Conservation (phyloP, 1,140 invertebrate genomes). For the Drosophila parvula region DNA sequence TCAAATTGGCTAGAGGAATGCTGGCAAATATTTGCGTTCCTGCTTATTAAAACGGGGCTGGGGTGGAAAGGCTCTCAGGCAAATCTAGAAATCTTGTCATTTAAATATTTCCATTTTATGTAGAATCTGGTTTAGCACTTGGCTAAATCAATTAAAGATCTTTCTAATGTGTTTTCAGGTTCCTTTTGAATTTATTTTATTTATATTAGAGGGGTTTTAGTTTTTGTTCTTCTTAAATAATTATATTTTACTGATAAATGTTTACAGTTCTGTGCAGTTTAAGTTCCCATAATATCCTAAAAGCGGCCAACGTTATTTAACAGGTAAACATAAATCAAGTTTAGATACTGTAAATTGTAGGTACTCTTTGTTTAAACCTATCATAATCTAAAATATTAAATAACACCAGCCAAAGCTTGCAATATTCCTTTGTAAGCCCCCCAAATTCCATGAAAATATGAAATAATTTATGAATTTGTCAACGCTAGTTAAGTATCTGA, state of each 20-base stretch:
- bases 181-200: background rate
- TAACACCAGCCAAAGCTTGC: background rate
- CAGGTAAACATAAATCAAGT: too few species aligned
- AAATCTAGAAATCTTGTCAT: background rate
- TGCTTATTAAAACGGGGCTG: background rate
- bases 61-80: background rate
- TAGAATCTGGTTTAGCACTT: background rate
- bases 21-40: conserved; percentile 8
- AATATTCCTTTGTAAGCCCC: background rate
- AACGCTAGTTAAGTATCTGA: background rate
- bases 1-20: conserved; percentile 11
- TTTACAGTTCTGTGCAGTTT: too few species aligned
- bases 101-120: background rate
- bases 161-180: background rate
- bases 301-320: too few species aligned
- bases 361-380: background rate
- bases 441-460: background rate
- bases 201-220: background rate
- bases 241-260: too few species aligned
- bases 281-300: too few species aligned
- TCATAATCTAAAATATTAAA: too few species aligned
- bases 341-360: too few species aligned
- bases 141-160: background rate
- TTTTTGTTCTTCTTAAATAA: too few species aligned
- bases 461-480: background rate